Conservation (phyloP, 2,888 invertebrate genomes). For the Hylaea fasciaria region DNA sequence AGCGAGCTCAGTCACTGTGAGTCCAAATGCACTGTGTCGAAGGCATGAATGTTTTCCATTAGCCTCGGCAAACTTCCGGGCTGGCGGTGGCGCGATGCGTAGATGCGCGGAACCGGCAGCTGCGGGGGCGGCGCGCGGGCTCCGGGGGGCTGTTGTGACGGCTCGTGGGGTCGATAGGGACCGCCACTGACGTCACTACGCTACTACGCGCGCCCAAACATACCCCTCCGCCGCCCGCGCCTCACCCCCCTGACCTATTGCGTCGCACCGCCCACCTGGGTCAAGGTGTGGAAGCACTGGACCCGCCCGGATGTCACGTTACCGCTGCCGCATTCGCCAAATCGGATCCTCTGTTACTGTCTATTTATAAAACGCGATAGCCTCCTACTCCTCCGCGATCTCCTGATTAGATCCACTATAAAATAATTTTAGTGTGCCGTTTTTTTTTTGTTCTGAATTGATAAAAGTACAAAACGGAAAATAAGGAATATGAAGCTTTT, state of each 20-base stretch:
- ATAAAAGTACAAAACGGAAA: too few species aligned
- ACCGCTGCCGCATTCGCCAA: slow-evolving; percentile 37
- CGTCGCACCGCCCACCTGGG: slow-evolving; percentile 79
- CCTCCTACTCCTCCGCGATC: too few species aligned
- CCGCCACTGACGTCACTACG: slow-evolving; percentile 82
- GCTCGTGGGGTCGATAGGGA: slow-evolving; percentile 75
- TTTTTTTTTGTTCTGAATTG: too few species aligned
- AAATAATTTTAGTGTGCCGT: too few species aligned
- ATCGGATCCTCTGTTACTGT: slow-evolving; percentile 25
- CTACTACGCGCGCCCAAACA: slow-evolving; percentile 83
- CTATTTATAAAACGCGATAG: slow-evolving; percentile 13
- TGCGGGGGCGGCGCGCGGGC: slow-evolving; percentile 43
- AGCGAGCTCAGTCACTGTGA: slow-evolving; percentile 18
- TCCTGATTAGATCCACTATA: background rate
- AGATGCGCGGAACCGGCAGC: slow-evolving; percentile 59
- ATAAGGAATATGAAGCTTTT: too few species aligned
- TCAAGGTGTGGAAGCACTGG: slow-evolving; percentile 77
- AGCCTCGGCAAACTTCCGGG: slow-evolving; percentile 69
- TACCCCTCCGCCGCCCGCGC: slow-evolving; percentile 60
- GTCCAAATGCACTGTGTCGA: slow-evolving; percentile 17
- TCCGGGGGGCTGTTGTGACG: slow-evolving; percentile 77
- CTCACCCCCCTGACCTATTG: slow-evolving; percentile 77
- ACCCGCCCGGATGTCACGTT: slow-evolving; percentile 56
- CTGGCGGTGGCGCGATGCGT: slow-evolving; percentile 69
- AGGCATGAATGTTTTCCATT: slow-evolving; percentile 69